Evolutionary conservation across 2,113 vertebrate species (phyloP).

Genomic region (Lucifuga dentata): DNA sequence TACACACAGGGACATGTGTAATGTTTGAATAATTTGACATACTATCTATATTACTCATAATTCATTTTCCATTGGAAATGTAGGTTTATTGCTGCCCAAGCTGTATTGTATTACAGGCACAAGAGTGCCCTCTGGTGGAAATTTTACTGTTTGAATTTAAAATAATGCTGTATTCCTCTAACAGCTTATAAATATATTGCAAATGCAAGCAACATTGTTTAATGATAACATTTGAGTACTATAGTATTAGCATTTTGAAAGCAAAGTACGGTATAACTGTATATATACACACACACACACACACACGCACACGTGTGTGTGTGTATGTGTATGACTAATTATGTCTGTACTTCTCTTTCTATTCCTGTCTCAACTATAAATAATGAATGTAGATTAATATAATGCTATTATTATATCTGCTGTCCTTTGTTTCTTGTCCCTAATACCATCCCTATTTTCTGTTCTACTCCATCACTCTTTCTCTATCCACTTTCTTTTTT

Average conservation of each 20-base stretch:
- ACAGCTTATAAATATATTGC: neutral
- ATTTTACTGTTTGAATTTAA: neutral
- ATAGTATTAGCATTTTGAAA: neutral
- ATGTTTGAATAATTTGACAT: neutral
- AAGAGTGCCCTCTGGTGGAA: slow-evolving; percentile 41
- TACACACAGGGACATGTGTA: neutral
- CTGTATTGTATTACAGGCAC: neutral
- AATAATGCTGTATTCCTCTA: neutral
- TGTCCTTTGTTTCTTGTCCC: neutral
- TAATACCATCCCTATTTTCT: neutral
- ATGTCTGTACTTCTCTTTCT: neutral
- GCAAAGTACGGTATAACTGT: too few species aligned
- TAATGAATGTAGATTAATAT: neutral
- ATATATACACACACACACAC: too few species aligned
- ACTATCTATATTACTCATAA: too few species aligned
- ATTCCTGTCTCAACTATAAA: neutral
- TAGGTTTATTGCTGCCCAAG: neutral
- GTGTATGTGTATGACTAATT: neutral
- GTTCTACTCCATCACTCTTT: neutral
- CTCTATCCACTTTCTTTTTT: neutral
- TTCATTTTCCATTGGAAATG: neutral
- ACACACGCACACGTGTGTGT: too few species aligned
- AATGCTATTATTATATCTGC: neutral
- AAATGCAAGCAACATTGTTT: neutral
- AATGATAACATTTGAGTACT: too few species aligned